Evolutionary conservation across 2,797 vertebrate genomes (phyloP).

Genomic region (Chaunax sp.): DNA sequence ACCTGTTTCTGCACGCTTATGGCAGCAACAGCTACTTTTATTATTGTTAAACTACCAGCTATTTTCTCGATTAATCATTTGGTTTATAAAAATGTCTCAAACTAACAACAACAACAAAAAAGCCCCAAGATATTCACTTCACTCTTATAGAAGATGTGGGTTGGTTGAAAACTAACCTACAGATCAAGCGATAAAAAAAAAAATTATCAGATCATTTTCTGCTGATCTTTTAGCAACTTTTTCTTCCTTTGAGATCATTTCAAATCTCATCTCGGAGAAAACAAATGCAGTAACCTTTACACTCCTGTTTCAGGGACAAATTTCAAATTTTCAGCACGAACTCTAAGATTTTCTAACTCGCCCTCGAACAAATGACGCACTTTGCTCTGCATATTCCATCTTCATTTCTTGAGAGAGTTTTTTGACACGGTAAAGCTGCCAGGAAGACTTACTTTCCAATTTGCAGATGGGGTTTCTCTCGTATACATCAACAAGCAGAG

Average conservation of each 20-base stretch:
- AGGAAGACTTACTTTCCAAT: slow-evolving; percentile 30
- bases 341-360: background rate
- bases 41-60: background rate
- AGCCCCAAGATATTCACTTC: too few species aligned
- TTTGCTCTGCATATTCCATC: slow-evolving; percentile 19
- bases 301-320: background rate
- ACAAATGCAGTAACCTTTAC: background rate
- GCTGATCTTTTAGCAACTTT: background rate
- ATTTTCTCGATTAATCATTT: background rate
- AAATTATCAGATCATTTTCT: too few species aligned
- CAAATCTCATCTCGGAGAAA: background rate
- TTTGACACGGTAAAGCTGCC: slow-evolving; percentile 20
- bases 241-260: background rate
- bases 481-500: slow-evolving; percentile 20
- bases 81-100: background rate
- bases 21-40: background rate
- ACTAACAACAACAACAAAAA: too few species aligned
- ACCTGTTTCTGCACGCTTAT: background rate
- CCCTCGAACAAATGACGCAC: slow-evolving; percentile 2
- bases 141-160: too few species aligned
- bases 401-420: slow-evolving; percentile 30
- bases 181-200: background rate
- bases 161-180: background rate
- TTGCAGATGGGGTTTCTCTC: slow-evolving; percentile 34
- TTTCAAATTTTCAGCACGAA: background rate